A percentile compares a stretch with the other conserved stretches of the same genome.
phyloP scores from a whole-genome alignment of 2,797 vertebrate species.

The Falco biarmicus region DNA sequence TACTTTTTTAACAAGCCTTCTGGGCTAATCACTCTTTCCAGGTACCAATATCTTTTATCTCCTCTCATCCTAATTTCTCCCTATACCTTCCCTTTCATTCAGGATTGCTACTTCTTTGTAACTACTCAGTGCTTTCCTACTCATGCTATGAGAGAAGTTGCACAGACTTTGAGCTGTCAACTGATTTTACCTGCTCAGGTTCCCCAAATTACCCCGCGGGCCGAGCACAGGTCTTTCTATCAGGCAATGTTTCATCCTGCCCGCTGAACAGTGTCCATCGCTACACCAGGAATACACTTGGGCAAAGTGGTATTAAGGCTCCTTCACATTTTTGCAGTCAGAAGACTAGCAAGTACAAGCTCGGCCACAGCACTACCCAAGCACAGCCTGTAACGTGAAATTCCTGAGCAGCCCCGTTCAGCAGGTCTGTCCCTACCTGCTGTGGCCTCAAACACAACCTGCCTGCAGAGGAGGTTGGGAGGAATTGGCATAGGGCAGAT shows the following conservation, averaged over 20 bases:
- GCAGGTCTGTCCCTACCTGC: not conserved
- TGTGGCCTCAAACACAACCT: not conserved
- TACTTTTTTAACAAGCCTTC: not conserved
- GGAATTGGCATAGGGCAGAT: not conserved
- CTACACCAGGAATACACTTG: rapidly evolving
- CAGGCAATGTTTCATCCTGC: not conserved
- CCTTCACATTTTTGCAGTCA: not conserved
- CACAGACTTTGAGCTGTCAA: not conserved
- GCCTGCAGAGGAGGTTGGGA: too few species aligned
- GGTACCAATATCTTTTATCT: not conserved
- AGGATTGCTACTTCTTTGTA: not conserved
- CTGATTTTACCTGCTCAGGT: not conserved
- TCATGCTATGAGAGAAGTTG: not conserved
- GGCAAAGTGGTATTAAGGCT: not conserved
- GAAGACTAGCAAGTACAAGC: not conserved
- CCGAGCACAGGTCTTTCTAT: not conserved
- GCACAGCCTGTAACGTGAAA: rapidly evolving
- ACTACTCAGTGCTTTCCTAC: not conserved
- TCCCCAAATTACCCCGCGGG: not conserved
- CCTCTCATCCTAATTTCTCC: not conserved
- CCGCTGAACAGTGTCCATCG: not conserved
- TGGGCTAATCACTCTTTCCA: not conserved
- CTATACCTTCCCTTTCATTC: not conserved
- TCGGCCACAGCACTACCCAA: too few species aligned
- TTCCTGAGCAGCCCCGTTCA: not conserved